These are phyloP conservation scores for Sparidentex hasta DNA, from an alignment of 2,797 vertebrate species.

Conservation along the genomic window DNA sequence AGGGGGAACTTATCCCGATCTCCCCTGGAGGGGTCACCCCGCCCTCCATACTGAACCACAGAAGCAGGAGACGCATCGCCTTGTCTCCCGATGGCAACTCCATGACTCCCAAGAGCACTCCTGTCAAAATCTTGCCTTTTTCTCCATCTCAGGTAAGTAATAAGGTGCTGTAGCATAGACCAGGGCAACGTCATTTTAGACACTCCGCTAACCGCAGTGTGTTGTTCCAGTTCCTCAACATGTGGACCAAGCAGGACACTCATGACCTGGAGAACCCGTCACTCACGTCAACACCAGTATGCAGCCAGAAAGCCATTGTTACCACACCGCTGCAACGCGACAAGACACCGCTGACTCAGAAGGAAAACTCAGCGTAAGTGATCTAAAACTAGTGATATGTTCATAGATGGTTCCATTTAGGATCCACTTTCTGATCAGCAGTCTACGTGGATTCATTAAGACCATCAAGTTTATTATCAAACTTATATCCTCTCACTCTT, in stretches of 20 bases:
- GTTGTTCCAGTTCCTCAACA: conserved; percentile 92
- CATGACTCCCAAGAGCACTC: conserved; percentile 97
- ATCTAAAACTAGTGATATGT: too few relatives aligned
- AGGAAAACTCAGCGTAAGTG: conserved; percentile 91
- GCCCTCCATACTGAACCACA: conserved; percentile 90
- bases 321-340: conserved; percentile 96
- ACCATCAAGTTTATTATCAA: neutral
- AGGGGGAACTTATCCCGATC: conserved; percentile 97
- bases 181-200: neutral
- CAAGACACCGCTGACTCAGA: conserved; percentile 95
- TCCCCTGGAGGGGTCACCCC: conserved; percentile 91
- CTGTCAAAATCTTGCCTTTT: conserved; percentile 96
- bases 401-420: neutral
- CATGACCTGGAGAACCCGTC: conserved; percentile 96
- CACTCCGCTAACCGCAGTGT: neutral
- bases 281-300: conserved; percentile 96
- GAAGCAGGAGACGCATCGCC: conserved; percentile 89
- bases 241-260: conserved; percentile 96
- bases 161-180: accelerated
- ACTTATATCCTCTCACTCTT: neutral
- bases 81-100: conserved; percentile 91
- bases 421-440: neutral
- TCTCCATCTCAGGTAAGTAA: conserved; percentile 94
- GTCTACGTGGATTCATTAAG: neutral
- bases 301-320: conserved; percentile 96